phyloP scores from a whole-genome alignment of 2,113 vertebrate genomes.

The Halcyon senegalensis region DNA sequence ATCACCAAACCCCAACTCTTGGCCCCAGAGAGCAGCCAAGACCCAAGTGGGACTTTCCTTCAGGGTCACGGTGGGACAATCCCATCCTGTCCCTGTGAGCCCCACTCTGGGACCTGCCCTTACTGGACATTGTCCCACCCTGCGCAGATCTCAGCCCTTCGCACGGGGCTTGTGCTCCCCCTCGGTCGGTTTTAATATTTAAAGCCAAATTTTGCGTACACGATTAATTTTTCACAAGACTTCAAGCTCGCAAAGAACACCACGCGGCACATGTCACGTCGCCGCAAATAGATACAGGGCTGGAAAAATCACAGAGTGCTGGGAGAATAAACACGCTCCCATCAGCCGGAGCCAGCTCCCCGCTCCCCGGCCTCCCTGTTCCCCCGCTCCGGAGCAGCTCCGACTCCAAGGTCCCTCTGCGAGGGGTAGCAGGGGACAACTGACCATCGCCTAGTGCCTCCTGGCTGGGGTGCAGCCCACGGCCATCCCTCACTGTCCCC shows the following conservation, averaged over 20 bases:
- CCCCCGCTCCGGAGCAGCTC: background rate
- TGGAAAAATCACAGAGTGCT: slow-evolving; percentile 30
- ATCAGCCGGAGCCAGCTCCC: background rate
- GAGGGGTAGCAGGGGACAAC: background rate
- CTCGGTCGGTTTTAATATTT: background rate
- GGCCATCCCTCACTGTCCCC: background rate
- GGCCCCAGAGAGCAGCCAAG: too few relatives aligned
- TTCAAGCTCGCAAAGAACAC: slow-evolving; percentile 45
- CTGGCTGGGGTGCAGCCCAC: fast-evolving
- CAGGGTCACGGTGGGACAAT: fast-evolving
- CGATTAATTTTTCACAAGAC: slow-evolving; percentile 57
- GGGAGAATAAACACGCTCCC: slow-evolving; percentile 45
- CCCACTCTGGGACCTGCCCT: fast-evolving
- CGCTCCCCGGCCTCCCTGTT: background rate
- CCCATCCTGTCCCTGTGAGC: fast-evolving
- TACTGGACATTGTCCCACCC: fast-evolving
- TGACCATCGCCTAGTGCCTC: background rate
- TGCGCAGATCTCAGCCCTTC: background rate
- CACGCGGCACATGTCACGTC: slow-evolving; percentile 43
- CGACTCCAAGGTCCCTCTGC: background rate
- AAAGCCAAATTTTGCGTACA: slow-evolving; percentile 41
- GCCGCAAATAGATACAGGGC: slow-evolving; percentile 60
- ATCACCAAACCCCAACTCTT: background rate
- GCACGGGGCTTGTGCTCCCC: background rate
- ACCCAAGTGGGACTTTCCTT: background rate